These are phyloP conservation scores for Phrynosoma blainvillii DNA, from an alignment of 2,113 vertebrate genomes.

Conservation along the genomic window DNA sequence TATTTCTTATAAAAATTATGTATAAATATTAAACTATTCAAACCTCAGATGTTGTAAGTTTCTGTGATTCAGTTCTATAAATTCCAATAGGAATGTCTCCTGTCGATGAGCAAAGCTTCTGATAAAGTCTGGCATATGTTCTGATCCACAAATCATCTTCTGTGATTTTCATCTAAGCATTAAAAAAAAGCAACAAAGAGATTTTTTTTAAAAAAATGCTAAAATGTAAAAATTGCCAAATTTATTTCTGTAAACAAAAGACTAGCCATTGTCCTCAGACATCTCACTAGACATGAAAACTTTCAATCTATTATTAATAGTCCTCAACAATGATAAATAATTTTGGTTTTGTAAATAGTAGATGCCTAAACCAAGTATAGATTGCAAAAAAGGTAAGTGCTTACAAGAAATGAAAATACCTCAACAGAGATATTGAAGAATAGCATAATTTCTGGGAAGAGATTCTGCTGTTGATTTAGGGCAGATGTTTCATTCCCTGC, in stretches of 20 bases:
- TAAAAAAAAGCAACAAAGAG: slow-evolving; percentile 29
- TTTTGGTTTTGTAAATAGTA: not conserved
- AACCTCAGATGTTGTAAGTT: slow-evolving; percentile 89
- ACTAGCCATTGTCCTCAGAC: not conserved
- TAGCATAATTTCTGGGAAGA: not conserved
- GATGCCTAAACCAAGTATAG: not conserved
- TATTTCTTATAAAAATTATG: not conserved
- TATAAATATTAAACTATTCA: slow-evolving; percentile 12
- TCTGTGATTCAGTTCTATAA: slow-evolving; percentile 91
- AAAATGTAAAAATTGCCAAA: not conserved
- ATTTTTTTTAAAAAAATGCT: not conserved
- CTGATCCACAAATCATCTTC: slow-evolving; percentile 94
- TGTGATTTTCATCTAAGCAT: slow-evolving; percentile 88
- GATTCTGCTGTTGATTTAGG: no score
- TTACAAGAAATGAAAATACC: not conserved
- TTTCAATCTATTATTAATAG: not conserved
- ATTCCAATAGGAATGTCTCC: slow-evolving; percentile 95
- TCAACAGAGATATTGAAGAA: not conserved
- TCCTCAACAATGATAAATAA: not conserved
- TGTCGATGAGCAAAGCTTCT: slow-evolving; percentile 93
- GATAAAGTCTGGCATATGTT: slow-evolving; percentile 93
- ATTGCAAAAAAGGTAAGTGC: slow-evolving; percentile 7
- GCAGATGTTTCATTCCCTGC: not conserved
- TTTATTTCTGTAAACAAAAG: not conserved
- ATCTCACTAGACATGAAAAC: not conserved